These are phyloP conservation scores for Magallana ariakensis DNA, from an alignment of 1,140 invertebrate genomes.

Conservation along the genomic window DNA sequence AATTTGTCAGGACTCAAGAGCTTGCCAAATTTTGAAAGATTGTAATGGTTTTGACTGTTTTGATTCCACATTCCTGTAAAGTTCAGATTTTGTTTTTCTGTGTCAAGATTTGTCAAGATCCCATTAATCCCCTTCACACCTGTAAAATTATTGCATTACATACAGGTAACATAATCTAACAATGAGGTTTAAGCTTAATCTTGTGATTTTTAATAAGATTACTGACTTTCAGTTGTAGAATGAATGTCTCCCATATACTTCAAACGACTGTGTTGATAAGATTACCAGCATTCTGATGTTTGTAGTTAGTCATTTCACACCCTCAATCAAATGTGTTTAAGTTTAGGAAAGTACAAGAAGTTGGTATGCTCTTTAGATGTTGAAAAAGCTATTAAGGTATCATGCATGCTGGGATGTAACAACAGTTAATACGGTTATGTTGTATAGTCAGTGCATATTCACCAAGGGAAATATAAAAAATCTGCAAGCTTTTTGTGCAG, in stretches of 20 bases:
- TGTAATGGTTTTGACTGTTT: neutral
- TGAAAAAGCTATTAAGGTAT: conserved; percentile 20
- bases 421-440: neutral
- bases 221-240: conserved; percentile 13
- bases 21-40: neutral
- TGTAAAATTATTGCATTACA: conserved; percentile 11
- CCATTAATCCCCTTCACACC: conserved; percentile 27
- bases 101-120: neutral
- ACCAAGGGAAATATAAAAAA: neutral
- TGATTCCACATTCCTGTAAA: neutral
- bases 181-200: neutral
- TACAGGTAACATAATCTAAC: neutral
- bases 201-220: conserved; percentile 23
- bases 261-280: conserved; percentile 1
- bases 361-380: neutral
- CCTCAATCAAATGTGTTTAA: neutral
- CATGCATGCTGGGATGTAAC: neutral
- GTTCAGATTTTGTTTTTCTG: conserved; percentile 6
- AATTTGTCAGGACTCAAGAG: neutral
- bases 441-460: neutral
- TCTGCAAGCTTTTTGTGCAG: neutral
- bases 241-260: neutral
- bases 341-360: conserved; percentile 15
- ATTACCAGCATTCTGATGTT: neutral
- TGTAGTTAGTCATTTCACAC: neutral